phyloP scores from a whole-genome alignment of 2,113 vertebrate species.

The Struthio camelus region DNA sequence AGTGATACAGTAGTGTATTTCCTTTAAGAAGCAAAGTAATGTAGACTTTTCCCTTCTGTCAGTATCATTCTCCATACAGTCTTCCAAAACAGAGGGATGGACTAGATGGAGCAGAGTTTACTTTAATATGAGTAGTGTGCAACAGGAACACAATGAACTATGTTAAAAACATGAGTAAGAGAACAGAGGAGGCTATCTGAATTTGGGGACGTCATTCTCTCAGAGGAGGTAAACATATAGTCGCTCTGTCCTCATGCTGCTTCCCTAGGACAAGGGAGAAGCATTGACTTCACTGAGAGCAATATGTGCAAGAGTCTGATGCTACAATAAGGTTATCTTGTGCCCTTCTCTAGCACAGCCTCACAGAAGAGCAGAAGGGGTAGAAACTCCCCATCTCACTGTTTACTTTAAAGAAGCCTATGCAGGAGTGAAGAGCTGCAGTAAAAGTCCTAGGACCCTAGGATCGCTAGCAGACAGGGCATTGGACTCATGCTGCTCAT shows the following conservation, averaged over 20 bases:
- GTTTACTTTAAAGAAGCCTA: not conserved
- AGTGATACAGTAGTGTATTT: not conserved
- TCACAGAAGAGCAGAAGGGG: not conserved
- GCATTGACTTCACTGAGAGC: not conserved
- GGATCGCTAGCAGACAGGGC: not conserved
- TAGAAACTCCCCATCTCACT: not conserved
- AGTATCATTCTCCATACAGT: not conserved
- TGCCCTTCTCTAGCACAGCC: not conserved
- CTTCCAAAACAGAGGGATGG: not conserved
- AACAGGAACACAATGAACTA: not conserved
- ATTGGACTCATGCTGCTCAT: rapidly evolving
- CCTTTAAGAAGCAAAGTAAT: not conserved
- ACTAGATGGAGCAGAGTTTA: not conserved
- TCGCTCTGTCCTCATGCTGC: not conserved
- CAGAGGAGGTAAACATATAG: not conserved
- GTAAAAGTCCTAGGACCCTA: not conserved
- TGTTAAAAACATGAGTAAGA: not conserved
- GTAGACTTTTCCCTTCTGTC: not conserved
- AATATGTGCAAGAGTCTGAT: not conserved
- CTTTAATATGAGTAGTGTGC: not conserved
- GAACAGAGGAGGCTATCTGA: not conserved
- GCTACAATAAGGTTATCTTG: not conserved
- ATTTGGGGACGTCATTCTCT: not conserved
- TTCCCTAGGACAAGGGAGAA: not conserved
- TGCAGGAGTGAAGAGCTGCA: not conserved